A percentile compares a stretch with the other conserved stretches of the same genome.
Evolutionary conservation across 2,888 invertebrate species (phyloP).

Genomic region (Hedya salicella): DNA sequence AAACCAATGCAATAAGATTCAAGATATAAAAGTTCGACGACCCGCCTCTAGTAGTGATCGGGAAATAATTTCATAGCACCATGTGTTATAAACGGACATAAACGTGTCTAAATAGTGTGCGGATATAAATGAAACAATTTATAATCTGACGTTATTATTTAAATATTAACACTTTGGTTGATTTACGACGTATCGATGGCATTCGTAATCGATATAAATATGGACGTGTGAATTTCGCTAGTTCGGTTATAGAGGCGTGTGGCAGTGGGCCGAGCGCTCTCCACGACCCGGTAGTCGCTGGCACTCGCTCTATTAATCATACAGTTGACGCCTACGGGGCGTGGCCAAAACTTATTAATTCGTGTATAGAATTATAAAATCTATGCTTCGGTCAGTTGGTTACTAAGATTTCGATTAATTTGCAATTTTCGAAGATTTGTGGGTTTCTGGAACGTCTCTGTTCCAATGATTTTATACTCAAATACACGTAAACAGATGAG

Average conservation of each 20-base stretch:
- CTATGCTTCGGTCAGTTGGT: conserved; percentile 60
- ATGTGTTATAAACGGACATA: conserved; percentile 57
- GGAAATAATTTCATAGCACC: conserved; percentile 51
- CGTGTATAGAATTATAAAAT: conserved; percentile 76
- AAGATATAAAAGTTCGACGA: conserved; percentile 55
- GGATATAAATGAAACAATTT: conserved; percentile 58
- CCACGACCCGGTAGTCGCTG: conserved; percentile 73
- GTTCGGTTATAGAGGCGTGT: conserved; percentile 60
- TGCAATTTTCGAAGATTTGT: conserved; percentile 1
- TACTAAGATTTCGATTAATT: conserved; percentile 13
- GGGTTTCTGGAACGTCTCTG: neutral
- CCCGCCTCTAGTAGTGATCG: conserved; percentile 49
- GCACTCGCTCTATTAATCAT: conserved; percentile 77
- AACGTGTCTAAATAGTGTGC: conserved; percentile 53
- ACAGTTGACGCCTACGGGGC: conserved; percentile 80
- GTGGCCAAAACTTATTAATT: conserved; percentile 79
- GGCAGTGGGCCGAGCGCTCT: conserved; percentile 62
- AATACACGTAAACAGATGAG: neutral
- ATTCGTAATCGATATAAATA: conserved; percentile 69
- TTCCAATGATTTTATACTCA: no score
- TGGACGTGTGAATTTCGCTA: conserved; percentile 64
- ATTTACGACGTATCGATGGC: conserved; percentile 58
- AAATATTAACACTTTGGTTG: conserved; percentile 68
- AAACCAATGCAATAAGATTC: conserved; percentile 50
- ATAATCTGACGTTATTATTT: conserved; percentile 68